phyloP scores from a whole-genome alignment of 2,888 invertebrate species.

The Pseudanteris insignis region DNA sequence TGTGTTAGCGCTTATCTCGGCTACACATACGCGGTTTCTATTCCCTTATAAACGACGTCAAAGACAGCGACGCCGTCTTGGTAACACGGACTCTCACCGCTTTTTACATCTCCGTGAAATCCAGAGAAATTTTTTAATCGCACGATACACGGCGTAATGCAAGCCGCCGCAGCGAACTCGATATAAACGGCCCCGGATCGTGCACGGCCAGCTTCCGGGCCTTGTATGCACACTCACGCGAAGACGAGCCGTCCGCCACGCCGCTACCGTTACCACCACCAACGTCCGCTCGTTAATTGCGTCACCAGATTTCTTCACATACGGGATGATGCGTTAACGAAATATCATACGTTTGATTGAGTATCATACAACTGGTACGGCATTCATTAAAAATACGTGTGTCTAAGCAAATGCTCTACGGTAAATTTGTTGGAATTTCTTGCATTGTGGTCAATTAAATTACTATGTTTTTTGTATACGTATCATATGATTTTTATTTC shows the following conservation, averaged over 20 bases:
- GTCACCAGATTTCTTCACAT: slow-evolving; percentile 27
- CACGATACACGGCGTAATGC: slow-evolving; percentile 44
- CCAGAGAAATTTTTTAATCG: slow-evolving; percentile 45
- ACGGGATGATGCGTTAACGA: no score
- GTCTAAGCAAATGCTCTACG: no score
- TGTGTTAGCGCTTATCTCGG: slow-evolving; percentile 35
- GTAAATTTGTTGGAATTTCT: no score
- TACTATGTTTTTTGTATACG: no score
- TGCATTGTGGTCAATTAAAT: no score
- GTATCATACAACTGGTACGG: no score
- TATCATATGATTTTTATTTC: no score
- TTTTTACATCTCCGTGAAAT: slow-evolving; percentile 46
- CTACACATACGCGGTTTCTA: slow-evolving; percentile 43
- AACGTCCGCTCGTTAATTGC: slow-evolving; percentile 37
- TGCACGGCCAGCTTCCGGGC: slow-evolving; percentile 45
- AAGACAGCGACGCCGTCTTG: slow-evolving; percentile 44
- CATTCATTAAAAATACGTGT: no score
- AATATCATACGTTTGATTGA: no score
- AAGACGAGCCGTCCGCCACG: slow-evolving; percentile 37
- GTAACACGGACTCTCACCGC: slow-evolving; percentile 45
- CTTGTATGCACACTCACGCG: slow-evolving; percentile 33
- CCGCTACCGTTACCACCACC: slow-evolving; percentile 39
- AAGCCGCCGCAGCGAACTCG: no score
- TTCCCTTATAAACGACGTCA: slow-evolving; percentile 47
- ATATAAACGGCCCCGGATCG: slow-evolving; percentile 45